phyloP scores from a whole-genome alignment of 2,797 vertebrate genomes.

The Craterocephalus amniculus region DNA sequence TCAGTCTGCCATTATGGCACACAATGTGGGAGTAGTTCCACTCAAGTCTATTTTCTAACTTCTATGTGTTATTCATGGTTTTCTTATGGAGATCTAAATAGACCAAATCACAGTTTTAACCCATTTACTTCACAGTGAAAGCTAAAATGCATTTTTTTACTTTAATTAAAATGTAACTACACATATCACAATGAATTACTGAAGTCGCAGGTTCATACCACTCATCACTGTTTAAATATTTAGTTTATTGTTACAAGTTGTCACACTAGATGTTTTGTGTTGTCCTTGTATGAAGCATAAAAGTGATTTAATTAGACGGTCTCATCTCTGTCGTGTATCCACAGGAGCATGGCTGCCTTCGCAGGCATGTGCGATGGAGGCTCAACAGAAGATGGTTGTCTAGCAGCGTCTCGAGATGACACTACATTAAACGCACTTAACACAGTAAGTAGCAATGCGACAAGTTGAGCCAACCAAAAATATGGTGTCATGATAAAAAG shows the following conservation, averaged over 20 bases:
- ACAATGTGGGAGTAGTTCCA: slow-evolving; percentile 8
- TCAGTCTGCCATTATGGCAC: slow-evolving; percentile 22
- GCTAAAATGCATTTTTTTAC: not conserved
- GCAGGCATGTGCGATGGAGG: slow-evolving; percentile 99
- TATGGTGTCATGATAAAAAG: too few relatives aligned
- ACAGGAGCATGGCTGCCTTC: slow-evolving; percentile 99
- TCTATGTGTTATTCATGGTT: too few relatives aligned
- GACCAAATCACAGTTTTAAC: not conserved
- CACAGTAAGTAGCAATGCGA: slow-evolving; percentile 86
- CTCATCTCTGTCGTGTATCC: slow-evolving; percentile 38
- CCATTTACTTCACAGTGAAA: not conserved
- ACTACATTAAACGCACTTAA: slow-evolving; percentile 98
- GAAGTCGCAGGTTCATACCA: not conserved
- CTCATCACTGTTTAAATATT: not conserved
- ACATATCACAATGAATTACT: not conserved
- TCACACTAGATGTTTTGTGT: too few relatives aligned
- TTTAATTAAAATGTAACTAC: not conserved
- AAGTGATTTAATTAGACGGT: not conserved
- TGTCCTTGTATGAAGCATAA: too few relatives aligned
- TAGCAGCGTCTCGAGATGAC: slow-evolving; percentile 97
- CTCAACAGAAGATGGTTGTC: slow-evolving; percentile 97
- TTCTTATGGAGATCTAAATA: not conserved
- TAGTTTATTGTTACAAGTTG: not conserved
- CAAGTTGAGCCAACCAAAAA: not conserved
- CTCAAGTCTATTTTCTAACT: too few relatives aligned